Conservation (phyloP, 2,113 vertebrate species). For the Elgaria multicarinata region DNA sequence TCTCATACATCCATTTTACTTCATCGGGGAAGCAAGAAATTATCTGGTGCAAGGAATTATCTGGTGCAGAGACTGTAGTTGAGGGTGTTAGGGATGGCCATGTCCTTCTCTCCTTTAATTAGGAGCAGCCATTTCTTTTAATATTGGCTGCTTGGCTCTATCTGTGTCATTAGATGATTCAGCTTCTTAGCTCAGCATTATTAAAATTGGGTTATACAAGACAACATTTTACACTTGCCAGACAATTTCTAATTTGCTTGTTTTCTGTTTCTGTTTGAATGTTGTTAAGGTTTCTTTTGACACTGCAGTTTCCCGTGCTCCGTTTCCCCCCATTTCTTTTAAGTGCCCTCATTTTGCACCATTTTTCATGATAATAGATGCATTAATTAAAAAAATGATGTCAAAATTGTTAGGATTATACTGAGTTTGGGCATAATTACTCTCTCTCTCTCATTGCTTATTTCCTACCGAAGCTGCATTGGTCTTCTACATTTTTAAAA, state of each 20-base stretch:
- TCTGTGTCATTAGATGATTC: not conserved
- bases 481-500: not conserved
- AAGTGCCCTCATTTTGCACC: not conserved
- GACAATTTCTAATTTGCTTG: constrained; percentile 40
- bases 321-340: not conserved
- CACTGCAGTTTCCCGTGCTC: constrained; percentile 30
- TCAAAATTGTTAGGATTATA: not conserved
- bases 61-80: not conserved
- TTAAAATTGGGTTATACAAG: constrained; percentile 27
- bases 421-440: not conserved
- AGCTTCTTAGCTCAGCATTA: constrained; percentile 22
- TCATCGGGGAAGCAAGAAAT: not conserved
- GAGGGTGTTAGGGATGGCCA: too few species aligned
- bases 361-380: not conserved
- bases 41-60: not conserved
- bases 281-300: constrained; percentile 29
- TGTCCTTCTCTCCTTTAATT: not conserved
- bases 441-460: not conserved
- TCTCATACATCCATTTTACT: too few species aligned
- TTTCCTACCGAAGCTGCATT: not conserved
- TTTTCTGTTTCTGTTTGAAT: constrained; percentile 35
- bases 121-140: constrained; percentile 9
- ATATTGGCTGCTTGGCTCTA: not conserved
- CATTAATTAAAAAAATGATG: constrained; percentile 2
- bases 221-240: not conserved